Evolutionary conservation across 2,888 invertebrate genomes (phyloP).

Genomic region (Teinopalpus imperialis): DNA sequence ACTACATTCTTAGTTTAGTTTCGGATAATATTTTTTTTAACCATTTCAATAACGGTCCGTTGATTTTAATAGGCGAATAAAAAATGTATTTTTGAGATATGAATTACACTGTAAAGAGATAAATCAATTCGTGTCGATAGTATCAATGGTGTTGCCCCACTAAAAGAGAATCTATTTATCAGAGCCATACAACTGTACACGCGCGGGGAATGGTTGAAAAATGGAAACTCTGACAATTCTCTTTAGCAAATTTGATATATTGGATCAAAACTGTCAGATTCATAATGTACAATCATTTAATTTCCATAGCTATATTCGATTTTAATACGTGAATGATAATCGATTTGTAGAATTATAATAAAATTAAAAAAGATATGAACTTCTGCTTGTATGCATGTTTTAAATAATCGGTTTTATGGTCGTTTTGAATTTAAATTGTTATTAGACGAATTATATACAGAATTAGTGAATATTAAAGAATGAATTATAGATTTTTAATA

Average conservation of each 20-base stretch:
- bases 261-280: slow-evolving; percentile 39
- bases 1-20: slow-evolving; percentile 1
- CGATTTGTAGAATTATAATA: slow-evolving; percentile 61
- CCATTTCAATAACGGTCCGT: slow-evolving; percentile 53
- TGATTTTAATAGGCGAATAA: slow-evolving; percentile 46
- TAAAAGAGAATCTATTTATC: slow-evolving; percentile 67
- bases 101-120: slow-evolving; percentile 60
- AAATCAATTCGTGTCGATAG: slow-evolving; percentile 66
- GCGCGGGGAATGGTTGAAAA: slow-evolving; percentile 65
- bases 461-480: background rate
- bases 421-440: slow-evolving; percentile 37
- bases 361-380: slow-evolving; percentile 54
- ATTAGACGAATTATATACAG: slow-evolving; percentile 21
- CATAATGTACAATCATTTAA: slow-evolving; percentile 33
- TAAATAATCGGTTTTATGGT: slow-evolving; percentile 50
- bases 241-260: slow-evolving; percentile 66
- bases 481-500: slow-evolving; percentile 3
- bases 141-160: slow-evolving; percentile 64
- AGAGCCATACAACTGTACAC: slow-evolving; percentile 59
- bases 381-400: slow-evolving; percentile 61
- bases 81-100: slow-evolving; percentile 54
- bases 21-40: slow-evolving; percentile 27
- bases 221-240: slow-evolving; percentile 61
- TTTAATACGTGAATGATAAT: slow-evolving; percentile 49
- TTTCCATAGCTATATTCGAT: slow-evolving; percentile 32